These are phyloP conservation scores for Leptothorax acervorum DNA, from an alignment of 2,888 invertebrate genomes.

Conservation along the genomic window DNA sequence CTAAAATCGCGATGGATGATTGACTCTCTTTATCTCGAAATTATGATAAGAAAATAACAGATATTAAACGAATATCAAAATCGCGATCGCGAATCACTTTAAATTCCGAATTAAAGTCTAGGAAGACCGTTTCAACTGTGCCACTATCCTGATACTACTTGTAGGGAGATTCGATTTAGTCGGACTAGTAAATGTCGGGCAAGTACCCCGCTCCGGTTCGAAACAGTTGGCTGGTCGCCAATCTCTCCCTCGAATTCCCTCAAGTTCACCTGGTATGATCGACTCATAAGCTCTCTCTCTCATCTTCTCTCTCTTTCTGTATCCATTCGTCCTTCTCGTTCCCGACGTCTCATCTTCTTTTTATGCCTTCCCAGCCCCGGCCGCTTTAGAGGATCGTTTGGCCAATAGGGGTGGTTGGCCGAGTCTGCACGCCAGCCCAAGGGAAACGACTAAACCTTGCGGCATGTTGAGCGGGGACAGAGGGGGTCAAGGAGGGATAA, in stretches of 20 bases:
- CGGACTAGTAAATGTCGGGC: constrained; percentile 75
- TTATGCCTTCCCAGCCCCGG: constrained; percentile 61
- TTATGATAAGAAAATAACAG: not conserved
- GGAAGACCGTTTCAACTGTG: not conserved
- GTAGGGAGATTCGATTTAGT: constrained; percentile 58
- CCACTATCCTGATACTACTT: constrained; percentile 34
- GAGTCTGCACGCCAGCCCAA: constrained; percentile 63
- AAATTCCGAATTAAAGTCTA: not conserved
- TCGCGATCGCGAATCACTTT: not conserved
- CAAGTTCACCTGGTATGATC: constrained; percentile 73
- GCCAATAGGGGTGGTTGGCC: constrained; percentile 75
- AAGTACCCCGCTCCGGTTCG: constrained; percentile 63
- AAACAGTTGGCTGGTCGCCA: constrained; percentile 75
- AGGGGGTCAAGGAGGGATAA: constrained; percentile 51
- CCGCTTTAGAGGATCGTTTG: constrained; percentile 70
- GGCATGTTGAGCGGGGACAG: constrained; percentile 59
- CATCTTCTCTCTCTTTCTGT: constrained; percentile 50
- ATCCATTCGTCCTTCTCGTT: constrained; percentile 30
- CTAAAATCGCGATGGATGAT: not conserved
- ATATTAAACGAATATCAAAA: not conserved
- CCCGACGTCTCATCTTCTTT: constrained; percentile 61
- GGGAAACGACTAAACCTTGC: constrained; percentile 60
- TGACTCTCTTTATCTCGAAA: not conserved
- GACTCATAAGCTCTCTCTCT: constrained; percentile 66
- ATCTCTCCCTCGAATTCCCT: constrained; percentile 70